Base-by-base conservation (phyloP, 1,140 invertebrate species). In the Harpegnathos saltator region DNA sequence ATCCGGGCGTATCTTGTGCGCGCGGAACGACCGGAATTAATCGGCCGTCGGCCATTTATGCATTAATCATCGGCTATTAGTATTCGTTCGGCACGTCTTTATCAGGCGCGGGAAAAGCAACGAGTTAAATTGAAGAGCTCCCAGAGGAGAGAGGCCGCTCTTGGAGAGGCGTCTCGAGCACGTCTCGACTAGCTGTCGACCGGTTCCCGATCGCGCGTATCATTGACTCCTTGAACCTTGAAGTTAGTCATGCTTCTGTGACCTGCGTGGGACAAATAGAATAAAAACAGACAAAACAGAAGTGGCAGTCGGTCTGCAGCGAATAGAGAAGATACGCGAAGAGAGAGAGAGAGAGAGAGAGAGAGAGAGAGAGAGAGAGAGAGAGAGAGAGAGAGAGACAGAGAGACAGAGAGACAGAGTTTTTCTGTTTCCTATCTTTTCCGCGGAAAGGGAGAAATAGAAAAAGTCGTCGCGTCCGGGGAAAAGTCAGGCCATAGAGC, bases 181-280 rank as follows among this genome's bases (percentile, higher is more conserved):
- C 62, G 19, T 82, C 85, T 89, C 75, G 65, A 61, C 65, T 62
- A 61, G 73, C 66, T 75, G 66, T 85, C 56, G 61, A 87, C 84
- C 80, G 84, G 84, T 87, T 86, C 11, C 50, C 65, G 66, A 82
- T 77, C 33, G 80, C 33, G 80, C 72, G 48, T 75, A 75, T 56
- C 56, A 85, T 65, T 86, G 72, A 69, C 50, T 85, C 19, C 63
- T 77, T 52, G 65, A 87, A 77, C 63, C 54, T 74, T 14, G 62
- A 61, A 54, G 29, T 71, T 72, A 82, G 52, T 74, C 69, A 19
- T 54, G 48, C 59, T 54, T 29, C n/a, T 56, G 59, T 68, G 61
- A 59, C 38, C 38, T 44, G 38, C 38, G 9, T 7, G 38, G 38
- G 38, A 44, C 38, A 44, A 11, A 44, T 1, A 1, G 26, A 56